A percentile compares a stretch with the other conserved stretches of the same genome.
Conservation (phyloP, 2,113 vertebrate genomes). For the Myotis brandtii region DNA sequence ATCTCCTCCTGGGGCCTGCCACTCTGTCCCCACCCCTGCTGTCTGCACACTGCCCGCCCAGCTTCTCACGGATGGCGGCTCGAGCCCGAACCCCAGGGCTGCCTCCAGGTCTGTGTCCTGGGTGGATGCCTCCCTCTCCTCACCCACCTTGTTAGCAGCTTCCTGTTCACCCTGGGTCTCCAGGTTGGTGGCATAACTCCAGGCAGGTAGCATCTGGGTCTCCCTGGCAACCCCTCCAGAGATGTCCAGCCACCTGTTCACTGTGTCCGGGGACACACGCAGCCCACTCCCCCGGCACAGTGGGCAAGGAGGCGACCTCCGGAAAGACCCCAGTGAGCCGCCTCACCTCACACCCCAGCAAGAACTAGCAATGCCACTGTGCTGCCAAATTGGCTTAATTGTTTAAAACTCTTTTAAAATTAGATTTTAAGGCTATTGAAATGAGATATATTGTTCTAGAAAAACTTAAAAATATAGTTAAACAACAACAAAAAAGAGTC, state of each 20-base stretch:
- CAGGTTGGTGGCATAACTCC: neutral
- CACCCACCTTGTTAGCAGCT: neutral
- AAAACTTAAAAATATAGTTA: neutral
- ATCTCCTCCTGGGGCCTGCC: neutral
- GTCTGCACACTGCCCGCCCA: neutral
- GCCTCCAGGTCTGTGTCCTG: neutral
- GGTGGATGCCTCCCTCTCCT: neutral
- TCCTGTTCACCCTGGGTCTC: neutral
- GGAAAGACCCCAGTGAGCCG: neutral
- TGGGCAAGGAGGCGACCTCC: neutral
- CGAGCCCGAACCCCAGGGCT: neutral
- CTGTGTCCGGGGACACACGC: neutral
- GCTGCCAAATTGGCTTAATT: neutral
- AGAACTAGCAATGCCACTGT: neutral
- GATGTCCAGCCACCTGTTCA: neutral
- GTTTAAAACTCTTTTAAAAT: neutral
- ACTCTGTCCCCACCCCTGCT: neutral
- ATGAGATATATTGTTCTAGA: neutral
- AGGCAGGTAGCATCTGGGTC: neutral
- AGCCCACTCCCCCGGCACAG: neutral
- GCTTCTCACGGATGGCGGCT: neutral
- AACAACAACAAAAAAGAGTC: neutral
- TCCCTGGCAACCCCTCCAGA: neutral
- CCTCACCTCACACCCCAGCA: neutral
- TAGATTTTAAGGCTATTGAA: constrained; percentile 1